These are phyloP conservation scores for Drosophila sordidula DNA, from an alignment of 2,888 invertebrate genomes.

Conservation along the genomic window DNA sequence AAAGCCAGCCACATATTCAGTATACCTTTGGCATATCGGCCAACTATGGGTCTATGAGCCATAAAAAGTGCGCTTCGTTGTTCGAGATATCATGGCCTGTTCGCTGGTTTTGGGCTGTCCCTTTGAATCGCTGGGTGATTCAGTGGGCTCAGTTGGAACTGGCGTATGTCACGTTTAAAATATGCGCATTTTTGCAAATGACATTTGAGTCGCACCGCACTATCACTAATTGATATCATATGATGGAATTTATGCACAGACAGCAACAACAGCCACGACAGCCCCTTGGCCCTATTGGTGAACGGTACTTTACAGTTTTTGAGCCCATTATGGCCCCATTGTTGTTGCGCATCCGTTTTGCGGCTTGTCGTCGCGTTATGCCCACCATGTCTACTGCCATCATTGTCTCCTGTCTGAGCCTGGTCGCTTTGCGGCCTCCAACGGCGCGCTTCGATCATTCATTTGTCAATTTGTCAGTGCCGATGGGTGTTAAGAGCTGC, in stretches of 20 bases:
- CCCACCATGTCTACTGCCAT: slow-evolving; percentile 34
- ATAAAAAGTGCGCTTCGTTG: slow-evolving; percentile 44
- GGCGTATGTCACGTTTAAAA: slow-evolving; percentile 73
- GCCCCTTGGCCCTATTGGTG: slow-evolving; percentile 51
- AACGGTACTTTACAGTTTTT: slow-evolving; percentile 66
- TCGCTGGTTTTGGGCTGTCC: slow-evolving; percentile 37
- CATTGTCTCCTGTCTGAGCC: slow-evolving; percentile 48
- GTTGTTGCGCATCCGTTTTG: slow-evolving; percentile 48
- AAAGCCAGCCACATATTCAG: background rate
- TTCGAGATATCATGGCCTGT: slow-evolving; percentile 55
- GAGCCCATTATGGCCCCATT: slow-evolving; percentile 26
- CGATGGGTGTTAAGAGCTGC: background rate
- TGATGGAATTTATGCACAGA: slow-evolving; percentile 78
- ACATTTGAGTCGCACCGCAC: slow-evolving; percentile 80
- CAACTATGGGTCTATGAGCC: slow-evolving; percentile 9
- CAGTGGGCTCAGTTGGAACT: slow-evolving; percentile 2
- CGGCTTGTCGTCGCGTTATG: slow-evolving; percentile 73
- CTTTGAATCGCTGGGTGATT: slow-evolving; percentile 17
- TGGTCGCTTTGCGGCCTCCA: slow-evolving; percentile 56
- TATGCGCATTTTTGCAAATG: slow-evolving; percentile 80
- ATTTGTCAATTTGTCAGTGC: slow-evolving; percentile 74
- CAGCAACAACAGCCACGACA: slow-evolving; percentile 29
- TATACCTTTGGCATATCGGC: slow-evolving; percentile 5
- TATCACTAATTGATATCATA: slow-evolving; percentile 80
- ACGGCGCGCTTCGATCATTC: slow-evolving; percentile 64